A percentile compares a stretch with the other conserved stretches of the same genome.
Evolutionary conservation across 1,140 invertebrate species (phyloP).

Genomic region (Euborellia annulipes): DNA sequence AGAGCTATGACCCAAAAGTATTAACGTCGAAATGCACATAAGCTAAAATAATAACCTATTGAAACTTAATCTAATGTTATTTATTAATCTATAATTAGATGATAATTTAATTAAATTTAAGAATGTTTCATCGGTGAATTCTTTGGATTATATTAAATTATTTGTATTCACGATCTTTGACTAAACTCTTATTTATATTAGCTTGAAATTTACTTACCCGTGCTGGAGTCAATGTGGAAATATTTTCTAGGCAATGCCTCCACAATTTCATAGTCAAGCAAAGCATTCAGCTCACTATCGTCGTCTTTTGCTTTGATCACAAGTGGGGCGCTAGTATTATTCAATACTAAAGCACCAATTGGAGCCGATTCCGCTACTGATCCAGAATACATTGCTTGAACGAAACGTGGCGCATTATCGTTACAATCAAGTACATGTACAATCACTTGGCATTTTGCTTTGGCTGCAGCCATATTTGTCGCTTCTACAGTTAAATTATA

Average conservation of each 20-base stretch:
- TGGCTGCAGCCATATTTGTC: conserved; percentile 66
- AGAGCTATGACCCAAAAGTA: too few species aligned
- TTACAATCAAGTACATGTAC: conserved; percentile 66
- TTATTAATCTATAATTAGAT: too few species aligned
- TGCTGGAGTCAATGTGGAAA: conserved; percentile 77
- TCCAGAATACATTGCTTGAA: conserved; percentile 47
- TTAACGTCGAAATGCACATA: too few species aligned
- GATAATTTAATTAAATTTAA: too few species aligned
- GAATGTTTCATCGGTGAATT: too few species aligned
- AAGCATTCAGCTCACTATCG: conserved; percentile 65
- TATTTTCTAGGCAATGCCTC: conserved; percentile 52
- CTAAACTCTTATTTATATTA: too few species aligned
- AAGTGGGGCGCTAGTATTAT: conserved; percentile 47
- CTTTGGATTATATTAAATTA: too few species aligned
- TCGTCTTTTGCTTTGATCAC: conserved; percentile 62
- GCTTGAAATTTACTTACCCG: conserved; percentile 33
- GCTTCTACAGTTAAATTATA: conserved; percentile 75
- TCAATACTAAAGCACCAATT: conserved; percentile 53
- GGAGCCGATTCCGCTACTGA: conserved; percentile 53
- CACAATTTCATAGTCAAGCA: conserved; percentile 71
- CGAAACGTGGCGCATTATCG: conserved; percentile 71
- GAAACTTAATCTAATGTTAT: too few species aligned
- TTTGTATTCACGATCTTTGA: too few species aligned
- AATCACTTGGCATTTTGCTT: conserved; percentile 46
- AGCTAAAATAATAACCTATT: too few species aligned